Conservation (phyloP, 2,888 invertebrate genomes). For the Chouioia cunea region DNA sequence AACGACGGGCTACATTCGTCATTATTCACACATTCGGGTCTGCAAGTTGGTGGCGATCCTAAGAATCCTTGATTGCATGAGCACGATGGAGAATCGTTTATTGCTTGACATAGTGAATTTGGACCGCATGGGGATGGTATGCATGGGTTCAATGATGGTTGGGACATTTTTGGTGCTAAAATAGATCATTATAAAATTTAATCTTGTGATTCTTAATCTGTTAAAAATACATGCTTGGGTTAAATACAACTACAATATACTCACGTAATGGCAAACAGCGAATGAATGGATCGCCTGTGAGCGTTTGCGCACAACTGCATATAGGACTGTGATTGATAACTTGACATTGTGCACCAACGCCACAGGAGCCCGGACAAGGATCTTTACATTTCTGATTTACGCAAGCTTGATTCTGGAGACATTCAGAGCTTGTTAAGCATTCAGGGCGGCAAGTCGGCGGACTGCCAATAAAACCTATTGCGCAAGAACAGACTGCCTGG, state of each 20-base stretch:
- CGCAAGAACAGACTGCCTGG: slow-evolving; percentile 72
- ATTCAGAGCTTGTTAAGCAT: slow-evolving; percentile 72
- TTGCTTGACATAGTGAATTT: slow-evolving; percentile 79
- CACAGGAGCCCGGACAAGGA: slow-evolving; percentile 73
- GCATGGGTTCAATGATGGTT: slow-evolving; percentile 75
- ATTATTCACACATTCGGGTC: slow-evolving; percentile 68
- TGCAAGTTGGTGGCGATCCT: slow-evolving; percentile 78
- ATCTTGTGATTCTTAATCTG: neutral
- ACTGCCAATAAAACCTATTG: slow-evolving; percentile 76
- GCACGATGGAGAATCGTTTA: slow-evolving; percentile 80
- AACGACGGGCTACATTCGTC: slow-evolving; percentile 73
- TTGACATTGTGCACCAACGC: slow-evolving; percentile 70
- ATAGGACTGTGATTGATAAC: slow-evolving; percentile 73
- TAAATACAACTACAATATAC: slow-evolving; percentile 68
- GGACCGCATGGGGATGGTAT: slow-evolving; percentile 74
- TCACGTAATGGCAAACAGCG: slow-evolving; percentile 67
- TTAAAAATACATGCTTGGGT: neutral
- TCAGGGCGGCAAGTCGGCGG: slow-evolving; percentile 77
- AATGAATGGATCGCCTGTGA: slow-evolving; percentile 70
- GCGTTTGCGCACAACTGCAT: slow-evolving; percentile 74
- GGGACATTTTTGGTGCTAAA: slow-evolving; percentile 11
- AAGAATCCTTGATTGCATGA: slow-evolving; percentile 80
- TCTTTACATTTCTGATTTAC: slow-evolving; percentile 72
- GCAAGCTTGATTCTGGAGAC: slow-evolving; percentile 71
- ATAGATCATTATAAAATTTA: slow-evolving; percentile 3